These are phyloP conservation scores for Ceratina calcarata DNA, from an alignment of 1,140 invertebrate species.

Conservation along the genomic window DNA sequence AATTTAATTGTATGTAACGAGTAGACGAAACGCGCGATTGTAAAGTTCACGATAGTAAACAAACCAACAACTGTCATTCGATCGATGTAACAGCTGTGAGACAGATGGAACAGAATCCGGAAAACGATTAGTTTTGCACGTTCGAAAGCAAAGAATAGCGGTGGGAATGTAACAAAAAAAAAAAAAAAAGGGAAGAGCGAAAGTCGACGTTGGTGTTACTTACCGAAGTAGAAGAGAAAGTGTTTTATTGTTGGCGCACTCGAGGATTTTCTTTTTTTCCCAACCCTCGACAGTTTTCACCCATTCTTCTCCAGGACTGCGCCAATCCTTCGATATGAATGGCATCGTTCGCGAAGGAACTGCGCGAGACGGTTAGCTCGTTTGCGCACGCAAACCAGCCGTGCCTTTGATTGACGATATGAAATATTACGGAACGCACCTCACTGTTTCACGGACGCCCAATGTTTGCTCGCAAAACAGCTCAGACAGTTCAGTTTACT, in stretches of 20 bases:
- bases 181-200: neutral
- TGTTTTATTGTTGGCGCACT: slow-evolving; percentile 84
- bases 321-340: slow-evolving; percentile 96
- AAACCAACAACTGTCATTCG: slow-evolving; percentile 56
- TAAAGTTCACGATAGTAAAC: slow-evolving; percentile 60
- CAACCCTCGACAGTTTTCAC: slow-evolving; percentile 98
- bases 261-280: slow-evolving; percentile 96
- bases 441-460: slow-evolving; percentile 52
- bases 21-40: neutral
- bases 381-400: neutral
- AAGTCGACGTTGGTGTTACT: slow-evolving; percentile 48
- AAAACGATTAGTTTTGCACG: neutral
- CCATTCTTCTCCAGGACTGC: slow-evolving; percentile 98
- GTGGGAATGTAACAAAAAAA: neutral
- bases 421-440: slow-evolving; percentile 30
- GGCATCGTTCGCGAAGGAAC: slow-evolving; percentile 86
- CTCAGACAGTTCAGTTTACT: slow-evolving; percentile 31
- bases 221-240: slow-evolving; percentile 77
- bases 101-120: neutral
- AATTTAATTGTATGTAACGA: neutral
- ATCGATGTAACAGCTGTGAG: slow-evolving; percentile 76
- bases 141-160: slow-evolving; percentile 42
- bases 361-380: neutral
- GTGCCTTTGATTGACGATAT: slow-evolving; percentile 1
- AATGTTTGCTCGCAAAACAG: slow-evolving; percentile 40